A percentile compares a stretch with the other conserved stretches of the same genome.
These are phyloP conservation scores for Ruditapes philippinarum DNA, from an alignment of 1,140 invertebrate genomes.

Conservation along the genomic window DNA sequence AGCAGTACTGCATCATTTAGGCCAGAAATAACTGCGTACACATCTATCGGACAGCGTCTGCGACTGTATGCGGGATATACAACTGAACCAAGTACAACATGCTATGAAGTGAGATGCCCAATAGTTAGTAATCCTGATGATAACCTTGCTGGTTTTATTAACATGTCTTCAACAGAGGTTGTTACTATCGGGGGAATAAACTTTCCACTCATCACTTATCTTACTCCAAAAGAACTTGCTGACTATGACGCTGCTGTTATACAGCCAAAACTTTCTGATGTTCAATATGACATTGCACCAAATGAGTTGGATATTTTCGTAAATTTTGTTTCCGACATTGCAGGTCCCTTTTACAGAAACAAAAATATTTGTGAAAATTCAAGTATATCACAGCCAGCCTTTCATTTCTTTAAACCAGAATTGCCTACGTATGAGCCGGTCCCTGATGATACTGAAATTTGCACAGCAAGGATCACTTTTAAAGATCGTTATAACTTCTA, in stretches of 20 bases:
- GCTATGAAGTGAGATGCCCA: conserved; percentile 27
- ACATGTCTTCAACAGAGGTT: conserved; percentile 19
- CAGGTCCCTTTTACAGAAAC: conserved; percentile 3
- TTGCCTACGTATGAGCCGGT: conserved; percentile 13
- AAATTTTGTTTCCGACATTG: conserved; percentile 1
- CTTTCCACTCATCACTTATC: not conserved
- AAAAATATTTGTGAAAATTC: conserved; percentile 21
- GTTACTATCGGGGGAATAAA: not conserved
- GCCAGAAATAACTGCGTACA: conserved; percentile 5
- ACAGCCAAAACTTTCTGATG: not conserved
- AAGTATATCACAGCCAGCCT: not conserved
- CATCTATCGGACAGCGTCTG: not conserved
- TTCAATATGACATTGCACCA: conserved; percentile 14
- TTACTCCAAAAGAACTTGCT: not conserved
- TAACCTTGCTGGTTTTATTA: conserved; percentile 10
- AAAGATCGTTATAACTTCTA: not conserved
- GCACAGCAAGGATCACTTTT: conserved; percentile 12
- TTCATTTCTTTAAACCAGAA: conserved; percentile 28
- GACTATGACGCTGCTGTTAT: conserved; percentile 8
- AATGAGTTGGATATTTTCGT: conserved; percentile 6
- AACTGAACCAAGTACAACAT: not conserved
- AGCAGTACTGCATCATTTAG: conserved; percentile 3
- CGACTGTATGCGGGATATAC: conserved; percentile 4
- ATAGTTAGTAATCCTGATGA: not conserved
- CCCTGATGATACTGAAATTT: conserved; percentile 23